phyloP scores from a whole-genome alignment of 1,140 invertebrate genomes.

The Drosophila sulfurigaster region DNA sequence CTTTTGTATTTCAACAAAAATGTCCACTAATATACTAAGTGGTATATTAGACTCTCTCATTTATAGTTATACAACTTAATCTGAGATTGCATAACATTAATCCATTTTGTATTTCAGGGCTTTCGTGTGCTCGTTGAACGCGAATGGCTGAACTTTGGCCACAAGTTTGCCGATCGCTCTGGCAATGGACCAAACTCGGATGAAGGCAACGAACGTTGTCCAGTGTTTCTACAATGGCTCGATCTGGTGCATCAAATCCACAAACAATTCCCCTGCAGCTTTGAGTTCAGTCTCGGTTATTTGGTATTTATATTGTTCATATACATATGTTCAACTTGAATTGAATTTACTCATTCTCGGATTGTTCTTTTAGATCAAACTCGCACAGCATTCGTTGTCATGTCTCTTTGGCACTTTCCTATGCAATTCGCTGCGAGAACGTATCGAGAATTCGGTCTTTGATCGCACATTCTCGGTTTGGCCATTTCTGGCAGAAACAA shows the following conservation, averaged over 20 bases:
- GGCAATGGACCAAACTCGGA: conserved; percentile 93
- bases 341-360: neutral
- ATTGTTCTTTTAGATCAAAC: conserved; percentile 91
- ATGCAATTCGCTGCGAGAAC: conserved; percentile 94
- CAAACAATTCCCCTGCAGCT: conserved; percentile 95
- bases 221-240: conserved; percentile 99
- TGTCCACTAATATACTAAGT: no score
- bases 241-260: conserved; percentile 98
- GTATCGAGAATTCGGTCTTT: conserved; percentile 88
- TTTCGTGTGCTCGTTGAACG: conserved; percentile 96
- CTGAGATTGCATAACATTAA: neutral
- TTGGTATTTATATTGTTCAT: conserved; percentile 88
- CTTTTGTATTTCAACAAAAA: no score
- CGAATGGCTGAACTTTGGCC: conserved; percentile 98
- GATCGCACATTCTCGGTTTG: conserved; percentile 94
- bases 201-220: conserved; percentile 95
- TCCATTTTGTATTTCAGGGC: conserved; percentile 87
- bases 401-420: conserved; percentile 98
- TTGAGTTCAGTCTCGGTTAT: conserved; percentile 97
- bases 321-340: neutral
- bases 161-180: conserved; percentile 98
- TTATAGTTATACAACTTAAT: no score
- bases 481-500: conserved; percentile 91
- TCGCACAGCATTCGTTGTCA: conserved; percentile 97
- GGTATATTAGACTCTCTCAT: no score